These are phyloP conservation scores for Byasa hedistus DNA, from an alignment of 2,888 invertebrate species.

Conservation along the genomic window DNA sequence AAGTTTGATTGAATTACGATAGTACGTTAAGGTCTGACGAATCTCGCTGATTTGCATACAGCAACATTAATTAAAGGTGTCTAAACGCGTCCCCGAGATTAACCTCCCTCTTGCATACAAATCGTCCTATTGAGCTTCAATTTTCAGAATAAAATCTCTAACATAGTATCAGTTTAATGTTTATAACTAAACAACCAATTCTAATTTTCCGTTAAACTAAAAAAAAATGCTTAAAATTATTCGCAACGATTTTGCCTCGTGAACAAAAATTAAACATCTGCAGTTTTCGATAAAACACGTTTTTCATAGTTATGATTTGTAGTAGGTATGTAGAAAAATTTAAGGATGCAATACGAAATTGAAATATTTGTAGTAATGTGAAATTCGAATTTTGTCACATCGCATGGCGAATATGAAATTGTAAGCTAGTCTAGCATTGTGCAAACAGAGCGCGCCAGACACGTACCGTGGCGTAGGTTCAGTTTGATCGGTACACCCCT, in stretches of 20 bases:
- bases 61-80: slow-evolving; percentile 7
- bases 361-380: slow-evolving; percentile 2
- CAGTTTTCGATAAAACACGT: too few species aligned
- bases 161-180: not conserved
- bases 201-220: too few species aligned
- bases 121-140: not conserved
- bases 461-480: not conserved
- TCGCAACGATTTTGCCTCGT: too few species aligned
- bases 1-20: slow-evolving; percentile 30
- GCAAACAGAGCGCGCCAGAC: not conserved
- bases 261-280: too few species aligned
- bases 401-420: slow-evolving; percentile 3
- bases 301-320: too few species aligned
- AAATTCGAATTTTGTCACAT: slow-evolving; percentile 3
- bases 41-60: slow-evolving; percentile 22
- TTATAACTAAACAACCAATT: too few species aligned
- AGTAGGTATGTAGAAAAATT: not conserved
- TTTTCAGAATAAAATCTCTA: not conserved
- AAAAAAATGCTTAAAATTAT: too few species aligned
- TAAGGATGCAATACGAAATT: not conserved
- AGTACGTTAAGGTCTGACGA: slow-evolving; percentile 22
- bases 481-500: not conserved
- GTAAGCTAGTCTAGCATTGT: slow-evolving; percentile 6
- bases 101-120: not conserved
- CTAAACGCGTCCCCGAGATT: not conserved